Conservation (phyloP, 2,888 invertebrate genomes). For the Oconnorella tubifera region DNA sequence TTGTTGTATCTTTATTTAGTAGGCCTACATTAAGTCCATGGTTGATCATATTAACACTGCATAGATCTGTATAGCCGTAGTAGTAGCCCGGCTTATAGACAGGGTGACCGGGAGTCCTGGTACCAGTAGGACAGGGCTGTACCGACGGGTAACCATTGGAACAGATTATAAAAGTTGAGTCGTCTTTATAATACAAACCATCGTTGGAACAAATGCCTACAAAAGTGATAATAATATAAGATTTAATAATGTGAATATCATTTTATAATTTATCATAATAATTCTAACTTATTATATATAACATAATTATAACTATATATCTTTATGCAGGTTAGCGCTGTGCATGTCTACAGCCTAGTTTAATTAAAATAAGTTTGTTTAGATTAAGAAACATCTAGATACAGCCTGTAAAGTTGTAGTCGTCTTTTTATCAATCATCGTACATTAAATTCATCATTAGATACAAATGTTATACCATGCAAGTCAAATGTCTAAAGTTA, state of each 20-base stretch:
- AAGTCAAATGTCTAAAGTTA: no score
- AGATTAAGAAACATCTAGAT: not conserved
- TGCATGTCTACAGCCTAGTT: not conserved
- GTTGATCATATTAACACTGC: constrained; percentile 28
- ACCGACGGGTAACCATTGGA: constrained; percentile 22
- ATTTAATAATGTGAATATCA: not conserved
- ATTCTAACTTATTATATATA: no score
- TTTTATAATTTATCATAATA: not conserved
- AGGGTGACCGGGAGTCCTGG: constrained; percentile 19
- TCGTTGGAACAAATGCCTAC: constrained; percentile 20
- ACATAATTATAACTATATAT: no score
- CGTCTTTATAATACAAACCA: constrained; percentile 25
- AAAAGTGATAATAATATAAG: not conserved
- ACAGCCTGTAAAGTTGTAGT: not conserved
- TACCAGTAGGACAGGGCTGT: constrained; percentile 30
- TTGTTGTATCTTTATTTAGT: no score
- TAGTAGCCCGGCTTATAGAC: constrained; percentile 21
- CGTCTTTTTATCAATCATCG: no score
- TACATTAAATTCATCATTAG: no score
- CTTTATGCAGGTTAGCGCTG: not conserved
- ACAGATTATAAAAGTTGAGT: constrained; percentile 20
- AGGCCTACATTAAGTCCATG: no score
- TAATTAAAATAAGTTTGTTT: not conserved
- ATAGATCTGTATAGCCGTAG: constrained; percentile 28
- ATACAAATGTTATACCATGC: no score